Conservation (phyloP, 2,113 vertebrate species). For the Corydoras sp. region DNA sequence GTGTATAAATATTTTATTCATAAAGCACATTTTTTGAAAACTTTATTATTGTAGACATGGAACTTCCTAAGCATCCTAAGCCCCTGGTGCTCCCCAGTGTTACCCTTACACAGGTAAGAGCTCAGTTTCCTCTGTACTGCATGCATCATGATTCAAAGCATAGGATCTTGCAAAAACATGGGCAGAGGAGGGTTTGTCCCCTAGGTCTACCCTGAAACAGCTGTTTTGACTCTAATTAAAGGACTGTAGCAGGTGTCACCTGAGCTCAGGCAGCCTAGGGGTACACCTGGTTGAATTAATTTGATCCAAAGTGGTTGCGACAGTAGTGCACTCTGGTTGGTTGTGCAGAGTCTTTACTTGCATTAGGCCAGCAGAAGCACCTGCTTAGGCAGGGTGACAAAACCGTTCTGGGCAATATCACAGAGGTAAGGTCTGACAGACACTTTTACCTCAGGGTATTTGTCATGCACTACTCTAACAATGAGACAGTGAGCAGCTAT, state of each 20-base stretch:
- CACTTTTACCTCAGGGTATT: slow-evolving; percentile 39
- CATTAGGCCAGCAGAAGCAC: slow-evolving; percentile 54
- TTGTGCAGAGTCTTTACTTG: slow-evolving; percentile 30
- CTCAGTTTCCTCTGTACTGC: slow-evolving; percentile 38
- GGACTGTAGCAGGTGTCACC: slow-evolving; percentile 69
- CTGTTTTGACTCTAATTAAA: slow-evolving; percentile 70
- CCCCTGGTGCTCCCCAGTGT: slow-evolving; percentile 39
- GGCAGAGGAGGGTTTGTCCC: slow-evolving; percentile 34
- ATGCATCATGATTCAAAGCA: slow-evolving; percentile 38
- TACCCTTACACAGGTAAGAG: slow-evolving; percentile 32
- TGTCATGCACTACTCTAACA: slow-evolving; percentile 7
- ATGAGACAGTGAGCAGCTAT: slow-evolving; percentile 26
- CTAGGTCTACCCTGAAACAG: slow-evolving; percentile 58
- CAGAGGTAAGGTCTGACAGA: slow-evolving; percentile 32
- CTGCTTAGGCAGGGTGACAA: slow-evolving; percentile 38
- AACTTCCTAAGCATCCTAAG: background rate
- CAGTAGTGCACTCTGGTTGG: slow-evolving; percentile 48
- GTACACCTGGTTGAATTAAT: slow-evolving; percentile 69
- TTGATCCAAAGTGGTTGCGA: slow-evolving; percentile 69
- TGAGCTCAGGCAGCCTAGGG: slow-evolving; percentile 56
- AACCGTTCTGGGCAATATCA: slow-evolving; percentile 31
- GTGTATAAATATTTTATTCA: no score
- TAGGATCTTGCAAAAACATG: slow-evolving; percentile 32
- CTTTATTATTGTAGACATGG: background rate
- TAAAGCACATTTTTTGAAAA: background rate